Percentiles rank a stretch among this genome's conserved stretches.
Conservation (phyloP, 2,797 vertebrate genomes). For the Xenops minutus region DNA sequence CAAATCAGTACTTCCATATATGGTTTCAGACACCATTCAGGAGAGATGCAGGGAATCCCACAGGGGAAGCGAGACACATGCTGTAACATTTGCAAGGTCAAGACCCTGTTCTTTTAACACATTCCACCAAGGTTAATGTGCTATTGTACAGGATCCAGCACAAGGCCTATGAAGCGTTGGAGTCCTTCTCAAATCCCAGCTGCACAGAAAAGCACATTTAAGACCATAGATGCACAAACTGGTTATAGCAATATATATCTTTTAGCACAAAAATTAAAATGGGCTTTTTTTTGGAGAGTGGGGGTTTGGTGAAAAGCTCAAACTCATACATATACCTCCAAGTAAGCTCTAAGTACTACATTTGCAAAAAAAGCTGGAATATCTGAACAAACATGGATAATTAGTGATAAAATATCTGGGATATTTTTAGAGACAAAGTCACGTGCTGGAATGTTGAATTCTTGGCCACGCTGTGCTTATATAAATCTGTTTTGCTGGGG, state of each 20-base stretch:
- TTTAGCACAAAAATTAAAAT: background rate
- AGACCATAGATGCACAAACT: background rate
- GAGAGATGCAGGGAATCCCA: background rate
- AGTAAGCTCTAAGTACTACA: background rate
- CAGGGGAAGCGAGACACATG: background rate
- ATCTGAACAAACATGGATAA: background rate
- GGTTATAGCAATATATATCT: background rate
- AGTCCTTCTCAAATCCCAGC: background rate
- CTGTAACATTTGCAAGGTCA: background rate
- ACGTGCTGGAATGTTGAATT: background rate
- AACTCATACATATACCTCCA: background rate
- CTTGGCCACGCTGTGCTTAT: background rate
- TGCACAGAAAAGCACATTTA: background rate
- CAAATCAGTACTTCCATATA: background rate
- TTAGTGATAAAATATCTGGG: background rate
- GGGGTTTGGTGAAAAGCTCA: background rate
- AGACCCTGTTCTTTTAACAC: background rate
- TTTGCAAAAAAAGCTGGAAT: background rate
- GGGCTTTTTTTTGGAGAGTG: too few species aligned
- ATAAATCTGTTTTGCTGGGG: background rate
- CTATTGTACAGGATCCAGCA: background rate
- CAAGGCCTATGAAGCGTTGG: background rate
- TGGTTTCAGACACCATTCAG: background rate
- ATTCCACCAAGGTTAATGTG: background rate
- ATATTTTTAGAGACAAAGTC: background rate